Base-by-base conservation (phyloP, 2,113 vertebrate species). In the Odocoileus virginianus region DNA sequence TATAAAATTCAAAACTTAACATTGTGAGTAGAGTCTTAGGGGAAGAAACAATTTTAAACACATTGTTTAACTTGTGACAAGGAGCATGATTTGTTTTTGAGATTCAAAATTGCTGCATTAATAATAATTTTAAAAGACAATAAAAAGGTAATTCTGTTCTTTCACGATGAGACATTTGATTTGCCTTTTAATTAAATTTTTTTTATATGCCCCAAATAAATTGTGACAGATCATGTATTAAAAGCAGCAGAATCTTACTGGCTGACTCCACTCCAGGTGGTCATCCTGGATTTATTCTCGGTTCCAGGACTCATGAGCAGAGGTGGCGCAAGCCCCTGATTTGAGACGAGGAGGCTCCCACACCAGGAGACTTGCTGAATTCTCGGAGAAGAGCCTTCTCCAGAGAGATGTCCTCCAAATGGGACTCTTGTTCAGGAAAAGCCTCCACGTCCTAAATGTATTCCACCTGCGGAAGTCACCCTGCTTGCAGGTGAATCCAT, bases 1-100 rank as follows among this genome's bases (percentile, higher is more conserved):
- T 4, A 28, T 58, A 25, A 83, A 90, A 79, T 33, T 57, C 25
- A 89, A 87, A 76, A 6, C 6, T 94, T 97, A n/a, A 55, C 60
- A 55, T 52, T 64, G 7, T 82, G 52, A 64, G 60, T 33, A 47
- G 30, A 90, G 28, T 82, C 36, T 86, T 16, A 25, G 27, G 27
- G 45, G 54, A 45, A 93, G 50, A 92, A 78, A 83, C 7, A 13
- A 36, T 57, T 84, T 94, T 54, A 85, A 88, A 67, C 17, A 28
- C 28, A 36, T 91, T 67, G 57, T 93, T 96, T 90, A 85, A 87
- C 64, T 74, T 84, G 11, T 92, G 90, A 84, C 90, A 97, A 55
- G 30, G 33, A 91, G 36, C 33, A 15, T 91, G 71, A 88, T 76
- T 86, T 93, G 7, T 78, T 43, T 96, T 91, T 97, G 54, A 93